A percentile compares a stretch with the other conserved stretches of the same genome.
phyloP scores from a whole-genome alignment of 1,140 invertebrate species.

The Trichonephila inaurata region DNA sequence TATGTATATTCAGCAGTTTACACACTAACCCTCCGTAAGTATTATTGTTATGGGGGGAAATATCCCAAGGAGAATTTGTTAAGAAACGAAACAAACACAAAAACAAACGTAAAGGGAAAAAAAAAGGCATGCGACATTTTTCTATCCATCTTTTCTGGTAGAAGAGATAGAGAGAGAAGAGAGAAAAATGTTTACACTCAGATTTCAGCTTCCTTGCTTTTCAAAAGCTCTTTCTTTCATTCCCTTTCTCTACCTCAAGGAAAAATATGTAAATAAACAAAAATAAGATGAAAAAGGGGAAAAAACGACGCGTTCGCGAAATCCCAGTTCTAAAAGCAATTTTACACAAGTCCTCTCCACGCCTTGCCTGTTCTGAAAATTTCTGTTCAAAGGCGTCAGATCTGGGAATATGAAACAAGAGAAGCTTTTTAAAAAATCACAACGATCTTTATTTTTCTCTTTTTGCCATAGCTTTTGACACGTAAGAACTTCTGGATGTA shows the following conservation, averaged over 20 bases:
- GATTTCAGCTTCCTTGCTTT: not conserved
- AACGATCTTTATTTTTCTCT: no score
- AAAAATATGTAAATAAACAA: not conserved
- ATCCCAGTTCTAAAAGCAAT: slow-evolving; percentile 47
- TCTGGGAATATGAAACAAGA: not conserved
- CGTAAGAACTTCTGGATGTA: not conserved
- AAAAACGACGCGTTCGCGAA: not conserved
- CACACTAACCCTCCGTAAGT: no score
- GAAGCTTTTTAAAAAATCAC: slow-evolving; percentile 12
- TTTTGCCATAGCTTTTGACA: not conserved
- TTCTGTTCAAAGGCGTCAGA: slow-evolving; percentile 46
- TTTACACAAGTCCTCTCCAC: not conserved
- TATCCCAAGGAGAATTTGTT: no score
- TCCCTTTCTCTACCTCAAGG: not conserved
- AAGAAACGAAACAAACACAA: no score
- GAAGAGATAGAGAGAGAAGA: no score
- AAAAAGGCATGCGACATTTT: not conserved
- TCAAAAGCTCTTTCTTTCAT: not conserved
- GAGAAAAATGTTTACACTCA: not conserved
- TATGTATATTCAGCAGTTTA: no score
- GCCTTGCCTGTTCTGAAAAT: not conserved
- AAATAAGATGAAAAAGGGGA: not conserved
- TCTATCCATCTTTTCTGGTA: not conserved
- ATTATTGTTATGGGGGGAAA: no score
- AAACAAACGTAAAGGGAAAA: no score